Percentiles rank a stretch among this genome's conserved stretches.
Evolutionary conservation across 2,888 invertebrate species (phyloP).

Genomic region (Lutraria lutraria): DNA sequence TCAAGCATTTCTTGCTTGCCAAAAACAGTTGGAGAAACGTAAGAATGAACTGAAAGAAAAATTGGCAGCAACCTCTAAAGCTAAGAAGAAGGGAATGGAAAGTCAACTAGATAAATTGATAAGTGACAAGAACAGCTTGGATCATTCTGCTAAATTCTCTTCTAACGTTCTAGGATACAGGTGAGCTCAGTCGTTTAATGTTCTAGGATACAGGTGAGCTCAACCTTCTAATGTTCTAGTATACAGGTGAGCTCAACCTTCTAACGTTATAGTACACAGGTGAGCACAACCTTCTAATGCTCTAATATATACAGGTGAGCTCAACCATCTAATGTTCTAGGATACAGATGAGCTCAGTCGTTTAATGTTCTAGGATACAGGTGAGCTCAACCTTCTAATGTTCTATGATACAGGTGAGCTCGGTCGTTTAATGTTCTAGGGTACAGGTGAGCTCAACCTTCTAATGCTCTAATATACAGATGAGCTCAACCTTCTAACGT

Average conservation of each 20-base stretch:
- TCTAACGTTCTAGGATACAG: conserved; percentile 72
- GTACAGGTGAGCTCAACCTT: too few relatives aligned
- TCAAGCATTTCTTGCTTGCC: conserved; percentile 66
- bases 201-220: too few relatives aligned
- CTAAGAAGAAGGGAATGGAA: conserved; percentile 72
- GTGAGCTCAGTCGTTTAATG: too few relatives aligned
- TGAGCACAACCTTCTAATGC: too few relatives aligned
- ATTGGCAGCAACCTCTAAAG: conserved; percentile 68
- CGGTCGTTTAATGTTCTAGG: too few relatives aligned
- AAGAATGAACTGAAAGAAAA: conserved; percentile 72
- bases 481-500: conserved; percentile 70
- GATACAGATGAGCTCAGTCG: conserved; percentile 67
- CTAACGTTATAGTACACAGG: conserved; percentile 72
- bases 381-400: too few relatives aligned
- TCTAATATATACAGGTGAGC: too few relatives aligned
- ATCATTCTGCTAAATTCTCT: conserved; percentile 69
- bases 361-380: too few relatives aligned
- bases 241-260: conserved; percentile 13
- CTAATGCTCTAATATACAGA: too few relatives aligned
- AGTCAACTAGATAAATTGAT: conserved; percentile 68
- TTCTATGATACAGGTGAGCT: too few relatives aligned
- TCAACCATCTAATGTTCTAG: conserved; percentile 69
- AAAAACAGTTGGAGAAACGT: conserved; percentile 69
- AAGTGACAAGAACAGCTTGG: conserved; percentile 66
- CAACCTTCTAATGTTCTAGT: too few relatives aligned